Conservation (phyloP, 2,888 invertebrate species). For the Dryococelus australis region DNA sequence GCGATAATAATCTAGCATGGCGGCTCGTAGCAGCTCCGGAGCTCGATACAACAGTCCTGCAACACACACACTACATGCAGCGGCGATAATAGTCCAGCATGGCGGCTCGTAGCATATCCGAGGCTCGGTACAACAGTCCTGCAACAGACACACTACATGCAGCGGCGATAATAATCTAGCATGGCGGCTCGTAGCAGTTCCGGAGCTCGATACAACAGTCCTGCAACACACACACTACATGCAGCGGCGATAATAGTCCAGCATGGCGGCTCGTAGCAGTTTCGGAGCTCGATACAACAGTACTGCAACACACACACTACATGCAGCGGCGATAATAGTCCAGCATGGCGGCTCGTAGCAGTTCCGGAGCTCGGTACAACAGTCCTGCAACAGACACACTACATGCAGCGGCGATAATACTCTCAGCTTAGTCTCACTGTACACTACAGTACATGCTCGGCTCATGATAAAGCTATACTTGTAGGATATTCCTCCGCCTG, state of each 20-base stretch:
- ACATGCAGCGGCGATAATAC: too few relatives aligned
- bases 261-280: slow-evolving; percentile 63
- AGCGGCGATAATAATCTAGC: too few relatives aligned
- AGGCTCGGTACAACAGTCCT: slow-evolving; percentile 83
- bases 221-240: too few relatives aligned
- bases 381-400: slow-evolving; percentile 68
- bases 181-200: slow-evolving; percentile 69
- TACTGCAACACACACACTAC: slow-evolving; percentile 66
- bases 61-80: too few relatives aligned
- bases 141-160: too few relatives aligned
- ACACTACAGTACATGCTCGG: too few relatives aligned
- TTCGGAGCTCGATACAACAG: slow-evolving; percentile 85
- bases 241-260: too few relatives aligned
- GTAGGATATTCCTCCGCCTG: too few relatives aligned
- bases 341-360: slow-evolving; percentile 62
- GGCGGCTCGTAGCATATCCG: slow-evolving; percentile 72
- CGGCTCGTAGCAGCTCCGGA: slow-evolving; percentile 74
- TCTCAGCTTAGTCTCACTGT: too few relatives aligned
- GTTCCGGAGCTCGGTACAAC: slow-evolving; percentile 83
- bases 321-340: too few relatives aligned
- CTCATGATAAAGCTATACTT: too few relatives aligned
- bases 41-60: slow-evolving; percentile 80
- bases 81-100: neutral
- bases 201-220: slow-evolving; percentile 80
- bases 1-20: neutral